phyloP scores from a whole-genome alignment of 2,113 vertebrate genomes.

The Protomyctophum bolini region DNA sequence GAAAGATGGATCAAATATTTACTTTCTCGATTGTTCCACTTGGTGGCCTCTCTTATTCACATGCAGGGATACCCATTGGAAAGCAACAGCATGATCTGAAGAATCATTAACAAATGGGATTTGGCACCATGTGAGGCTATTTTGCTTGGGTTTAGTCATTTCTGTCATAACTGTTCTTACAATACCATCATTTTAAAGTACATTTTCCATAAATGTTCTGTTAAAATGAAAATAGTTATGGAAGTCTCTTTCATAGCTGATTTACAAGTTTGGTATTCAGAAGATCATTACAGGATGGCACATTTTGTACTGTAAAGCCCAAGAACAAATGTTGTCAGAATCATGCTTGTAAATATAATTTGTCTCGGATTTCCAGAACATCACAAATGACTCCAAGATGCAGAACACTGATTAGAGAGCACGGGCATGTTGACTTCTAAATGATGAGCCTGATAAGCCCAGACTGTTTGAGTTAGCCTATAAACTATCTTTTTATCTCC shows the following conservation, averaged over 20 bases:
- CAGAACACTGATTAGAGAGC: slow-evolving; percentile 47
- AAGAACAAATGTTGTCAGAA: slow-evolving; percentile 44
- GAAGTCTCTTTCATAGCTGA: slow-evolving; percentile 24
- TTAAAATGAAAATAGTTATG: neutral
- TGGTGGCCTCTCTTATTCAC: slow-evolving; percentile 54
- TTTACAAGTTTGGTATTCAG: slow-evolving; percentile 25
- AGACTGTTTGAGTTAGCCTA: slow-evolving; percentile 31
- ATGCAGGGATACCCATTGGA: slow-evolving; percentile 45
- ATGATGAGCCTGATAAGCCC: slow-evolving; percentile 29
- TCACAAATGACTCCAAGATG: slow-evolving; percentile 19
- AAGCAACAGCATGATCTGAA: slow-evolving; percentile 56
- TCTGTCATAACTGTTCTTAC: slow-evolving; percentile 30
- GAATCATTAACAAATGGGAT: slow-evolving; percentile 63
- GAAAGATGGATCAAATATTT: slow-evolving; percentile 79
- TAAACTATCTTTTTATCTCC: slow-evolving; percentile 40
- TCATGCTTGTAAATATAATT: slow-evolving; percentile 31
- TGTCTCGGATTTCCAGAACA: slow-evolving; percentile 8
- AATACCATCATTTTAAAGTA: neutral
- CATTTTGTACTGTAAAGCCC: slow-evolving; percentile 4
- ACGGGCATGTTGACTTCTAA: slow-evolving; percentile 7
- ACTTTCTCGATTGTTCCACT: slow-evolving; percentile 73
- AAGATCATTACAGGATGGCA: slow-evolving; percentile 29
- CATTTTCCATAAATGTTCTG: neutral
- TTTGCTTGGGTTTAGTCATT: slow-evolving; percentile 16
- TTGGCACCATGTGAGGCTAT: slow-evolving; percentile 28